Evolutionary conservation across 2,797 vertebrate genomes (phyloP).

Genomic region (Eutrigla gurnardus): DNA sequence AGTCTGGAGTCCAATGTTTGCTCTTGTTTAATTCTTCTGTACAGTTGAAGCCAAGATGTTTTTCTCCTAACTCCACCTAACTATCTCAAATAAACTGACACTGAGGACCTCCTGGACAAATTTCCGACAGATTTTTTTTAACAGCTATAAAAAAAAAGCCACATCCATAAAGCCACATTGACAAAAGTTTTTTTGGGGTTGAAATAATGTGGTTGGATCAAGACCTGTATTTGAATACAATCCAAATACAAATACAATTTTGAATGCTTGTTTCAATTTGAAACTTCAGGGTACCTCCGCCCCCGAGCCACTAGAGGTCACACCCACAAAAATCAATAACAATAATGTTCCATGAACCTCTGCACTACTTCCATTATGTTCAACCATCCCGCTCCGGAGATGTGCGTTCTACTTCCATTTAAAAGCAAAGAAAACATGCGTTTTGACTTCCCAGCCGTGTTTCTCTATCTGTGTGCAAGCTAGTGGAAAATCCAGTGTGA

Average conservation of each 20-base stretch:
- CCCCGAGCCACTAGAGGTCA: background rate
- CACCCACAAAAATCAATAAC: background rate
- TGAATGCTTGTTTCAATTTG: background rate
- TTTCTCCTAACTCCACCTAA: background rate
- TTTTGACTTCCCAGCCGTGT: constrained; percentile 19
- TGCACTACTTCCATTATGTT: background rate
- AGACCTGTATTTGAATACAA: background rate
- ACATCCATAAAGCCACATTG: background rate
- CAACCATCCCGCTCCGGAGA: background rate
- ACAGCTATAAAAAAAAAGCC: constrained; percentile 39
- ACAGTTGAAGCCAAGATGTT: background rate
- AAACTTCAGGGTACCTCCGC: background rate
- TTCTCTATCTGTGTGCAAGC: background rate
- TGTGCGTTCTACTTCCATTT: background rate
- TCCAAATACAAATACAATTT: background rate
- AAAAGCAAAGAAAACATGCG: background rate
- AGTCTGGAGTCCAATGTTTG: constrained; percentile 14
- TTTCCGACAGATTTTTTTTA: constrained; percentile 16
- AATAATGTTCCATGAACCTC: background rate
- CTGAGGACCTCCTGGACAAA: background rate
- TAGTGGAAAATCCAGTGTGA: constrained; percentile 17
- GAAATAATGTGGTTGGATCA: constrained; percentile 6
- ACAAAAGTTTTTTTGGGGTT: background rate
- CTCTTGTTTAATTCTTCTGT: background rate
- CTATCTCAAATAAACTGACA: constrained; percentile 16